A percentile compares a stretch with the other conserved stretches of the same genome.
These are phyloP conservation scores for Spilogale gracilis DNA, from an alignment of 2,113 vertebrate species.

Conservation along the genomic window DNA sequence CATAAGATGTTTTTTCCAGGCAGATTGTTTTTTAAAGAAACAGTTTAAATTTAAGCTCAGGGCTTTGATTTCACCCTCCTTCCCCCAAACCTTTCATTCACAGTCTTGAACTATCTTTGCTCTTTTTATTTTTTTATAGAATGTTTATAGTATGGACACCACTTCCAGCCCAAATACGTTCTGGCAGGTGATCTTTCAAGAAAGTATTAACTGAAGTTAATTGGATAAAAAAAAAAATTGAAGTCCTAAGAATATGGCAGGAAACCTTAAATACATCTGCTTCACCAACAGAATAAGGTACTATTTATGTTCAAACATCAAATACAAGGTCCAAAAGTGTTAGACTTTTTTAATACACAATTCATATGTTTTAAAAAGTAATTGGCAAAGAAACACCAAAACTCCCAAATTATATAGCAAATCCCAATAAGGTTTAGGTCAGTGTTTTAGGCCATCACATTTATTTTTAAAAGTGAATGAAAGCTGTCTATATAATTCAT, in stretches of 20 bases:
- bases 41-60: neutral
- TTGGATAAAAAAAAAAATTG: slow-evolving; percentile 26
- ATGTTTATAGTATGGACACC: neutral
- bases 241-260: neutral
- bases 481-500: slow-evolving; percentile 1
- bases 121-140: slow-evolving; percentile 28
- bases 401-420: slow-evolving; percentile 34
- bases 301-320: neutral
- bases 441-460: slow-evolving; percentile 14
- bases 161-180: slow-evolving; percentile 38
- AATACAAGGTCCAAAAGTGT: neutral
- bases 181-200: slow-evolving; percentile 18
- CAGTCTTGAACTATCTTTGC: neutral
- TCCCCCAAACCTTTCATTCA: neutral
- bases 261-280: slow-evolving; percentile 20
- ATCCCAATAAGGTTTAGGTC: neutral
- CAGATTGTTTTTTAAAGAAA: slow-evolving; percentile 8
- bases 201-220: slow-evolving; percentile 4
- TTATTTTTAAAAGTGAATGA: slow-evolving; percentile 32
- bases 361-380: neutral
- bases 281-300: neutral
- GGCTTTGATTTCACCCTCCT: neutral
- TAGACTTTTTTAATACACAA: neutral
- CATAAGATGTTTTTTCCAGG: neutral
- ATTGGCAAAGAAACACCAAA: slow-evolving; percentile 33